Evolutionary conservation across 2,888 invertebrate genomes (phyloP).

Genomic region (Ligdia adustata): DNA sequence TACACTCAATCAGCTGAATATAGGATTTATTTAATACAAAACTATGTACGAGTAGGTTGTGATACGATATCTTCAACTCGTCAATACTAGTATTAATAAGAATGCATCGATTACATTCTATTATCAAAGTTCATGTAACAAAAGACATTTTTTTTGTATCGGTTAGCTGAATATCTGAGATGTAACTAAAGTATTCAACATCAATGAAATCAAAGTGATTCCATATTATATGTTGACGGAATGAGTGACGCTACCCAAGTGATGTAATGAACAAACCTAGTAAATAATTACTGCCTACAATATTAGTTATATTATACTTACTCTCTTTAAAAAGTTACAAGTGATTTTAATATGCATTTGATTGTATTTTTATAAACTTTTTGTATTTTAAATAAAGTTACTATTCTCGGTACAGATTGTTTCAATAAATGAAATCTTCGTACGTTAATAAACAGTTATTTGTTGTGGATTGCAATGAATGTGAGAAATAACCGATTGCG

Average conservation of each 20-base stretch:
- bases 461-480: constrained; percentile 16
- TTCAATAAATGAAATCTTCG: constrained; percentile 46
- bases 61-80: constrained; percentile 41
- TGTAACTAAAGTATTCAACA: constrained; percentile 10
- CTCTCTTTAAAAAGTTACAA: constrained; percentile 72
- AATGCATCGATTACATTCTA: not conserved
- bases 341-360: constrained; percentile 79
- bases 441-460: constrained; percentile 1
- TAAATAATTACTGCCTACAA: constrained; percentile 63
- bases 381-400: constrained; percentile 84
- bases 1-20: constrained; percentile 18
- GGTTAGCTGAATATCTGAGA: constrained; percentile 19
- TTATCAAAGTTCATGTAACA: not conserved
- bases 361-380: constrained; percentile 83
- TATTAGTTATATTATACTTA: constrained; percentile 50
- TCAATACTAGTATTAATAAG: not conserved
- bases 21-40: constrained; percentile 55
- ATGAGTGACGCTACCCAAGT: constrained; percentile 25
- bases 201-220: not conserved
- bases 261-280: constrained; percentile 53
- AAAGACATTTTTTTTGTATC: not conserved
- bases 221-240: not conserved
- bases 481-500: constrained; percentile 17
- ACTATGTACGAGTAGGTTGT: constrained; percentile 71
- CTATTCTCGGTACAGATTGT: constrained; percentile 77